Conservation (phyloP, 2,888 invertebrate species). For the Dasysyrphus tricinctus region DNA sequence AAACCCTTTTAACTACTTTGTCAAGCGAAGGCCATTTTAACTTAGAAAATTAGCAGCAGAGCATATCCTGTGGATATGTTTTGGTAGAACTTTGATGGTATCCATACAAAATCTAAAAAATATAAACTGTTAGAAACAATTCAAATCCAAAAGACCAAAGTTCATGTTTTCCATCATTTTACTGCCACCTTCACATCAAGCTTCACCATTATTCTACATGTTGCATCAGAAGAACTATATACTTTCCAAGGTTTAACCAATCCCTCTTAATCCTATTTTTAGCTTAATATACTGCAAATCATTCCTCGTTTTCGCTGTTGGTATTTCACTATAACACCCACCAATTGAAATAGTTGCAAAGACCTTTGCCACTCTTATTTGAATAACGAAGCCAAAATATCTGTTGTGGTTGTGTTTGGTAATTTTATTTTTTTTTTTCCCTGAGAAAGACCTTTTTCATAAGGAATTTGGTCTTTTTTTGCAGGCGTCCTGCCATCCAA, state of each 20-base stretch:
- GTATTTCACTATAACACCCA: background rate
- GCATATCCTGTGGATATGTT: too few species aligned
- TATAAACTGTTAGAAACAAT: too few species aligned
- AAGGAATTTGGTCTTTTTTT: background rate
- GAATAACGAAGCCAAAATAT: background rate
- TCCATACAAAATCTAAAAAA: too few species aligned
- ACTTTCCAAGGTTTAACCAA: background rate
- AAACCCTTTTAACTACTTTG: too few species aligned
- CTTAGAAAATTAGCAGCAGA: too few species aligned
- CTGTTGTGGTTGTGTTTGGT: conserved; percentile 1
- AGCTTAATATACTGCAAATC: background rate
- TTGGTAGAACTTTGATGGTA: too few species aligned
- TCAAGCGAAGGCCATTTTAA: too few species aligned
- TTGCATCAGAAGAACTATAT: too few species aligned
- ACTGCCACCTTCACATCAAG: too few species aligned
- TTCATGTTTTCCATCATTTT: too few species aligned
- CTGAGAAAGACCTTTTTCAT: background rate
- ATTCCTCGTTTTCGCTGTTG: background rate
- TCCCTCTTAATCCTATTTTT: background rate
- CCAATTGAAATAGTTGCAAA: background rate
- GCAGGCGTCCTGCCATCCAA: background rate
- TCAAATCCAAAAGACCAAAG: too few species aligned
- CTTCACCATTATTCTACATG: background rate
- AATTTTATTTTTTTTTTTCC: background rate
- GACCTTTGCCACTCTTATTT: background rate